Evolutionary conservation across 1,140 invertebrate species (phyloP).

Genomic region (Archivesica marissinica): DNA sequence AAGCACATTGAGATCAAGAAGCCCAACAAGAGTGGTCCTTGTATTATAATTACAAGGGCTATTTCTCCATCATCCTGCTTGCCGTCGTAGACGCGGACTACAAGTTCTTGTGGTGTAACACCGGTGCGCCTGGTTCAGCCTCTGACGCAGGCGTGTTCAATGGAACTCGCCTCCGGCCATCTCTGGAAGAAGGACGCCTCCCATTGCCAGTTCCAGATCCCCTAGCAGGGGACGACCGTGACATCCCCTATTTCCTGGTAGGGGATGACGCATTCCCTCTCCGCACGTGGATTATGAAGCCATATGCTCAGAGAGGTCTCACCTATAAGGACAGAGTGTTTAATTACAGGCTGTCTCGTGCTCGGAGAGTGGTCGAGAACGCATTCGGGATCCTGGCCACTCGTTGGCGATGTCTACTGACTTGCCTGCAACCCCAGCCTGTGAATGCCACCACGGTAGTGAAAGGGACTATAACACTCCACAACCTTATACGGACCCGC

Average conservation of each 20-base stretch:
- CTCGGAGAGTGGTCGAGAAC: no score
- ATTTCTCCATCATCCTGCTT: constrained; percentile 49
- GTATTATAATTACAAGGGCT: constrained; percentile 63
- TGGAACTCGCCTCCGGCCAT: constrained; percentile 36
- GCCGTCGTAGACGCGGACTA: constrained; percentile 57
- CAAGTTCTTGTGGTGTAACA: constrained; percentile 20
- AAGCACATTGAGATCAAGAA: no score
- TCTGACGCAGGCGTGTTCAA: constrained; percentile 61
- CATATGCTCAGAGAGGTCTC: constrained; percentile 74
- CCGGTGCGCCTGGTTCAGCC: constrained; percentile 53
- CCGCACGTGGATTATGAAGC: constrained; percentile 68
- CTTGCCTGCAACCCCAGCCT: no score
- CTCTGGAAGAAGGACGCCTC: constrained; percentile 63
- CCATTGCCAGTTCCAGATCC: constrained; percentile 59
- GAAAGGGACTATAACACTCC: no score
- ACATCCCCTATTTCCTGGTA: constrained; percentile 65
- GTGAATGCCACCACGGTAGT: no score
- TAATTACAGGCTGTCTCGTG: no score
- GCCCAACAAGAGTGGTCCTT: constrained; percentile 36
- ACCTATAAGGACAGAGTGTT: constrained; percentile 76
- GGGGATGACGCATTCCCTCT: constrained; percentile 74
- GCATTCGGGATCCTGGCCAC: no score
- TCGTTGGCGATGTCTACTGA: no score
- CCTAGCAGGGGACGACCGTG: constrained; percentile 29
- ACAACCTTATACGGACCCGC: no score